Evolutionary conservation across 2,113 vertebrate species (phyloP).

Genomic region (Leucosticte australis): DNA sequence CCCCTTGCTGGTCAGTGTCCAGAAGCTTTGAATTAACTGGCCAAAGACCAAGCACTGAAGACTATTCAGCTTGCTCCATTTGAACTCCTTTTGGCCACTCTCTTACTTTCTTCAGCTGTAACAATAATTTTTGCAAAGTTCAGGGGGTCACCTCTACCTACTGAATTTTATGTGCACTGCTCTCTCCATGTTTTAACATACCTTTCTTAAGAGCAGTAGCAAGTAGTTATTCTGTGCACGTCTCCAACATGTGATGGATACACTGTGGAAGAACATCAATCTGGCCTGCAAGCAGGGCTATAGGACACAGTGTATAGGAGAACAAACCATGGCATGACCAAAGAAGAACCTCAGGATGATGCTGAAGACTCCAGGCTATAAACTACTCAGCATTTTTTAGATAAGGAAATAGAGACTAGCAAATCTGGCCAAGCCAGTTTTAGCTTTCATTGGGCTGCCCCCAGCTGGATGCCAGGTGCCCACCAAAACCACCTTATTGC

Average conservation of each 20-base stretch:
- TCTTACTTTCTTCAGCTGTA: neutral
- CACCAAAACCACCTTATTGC: rapidly evolving
- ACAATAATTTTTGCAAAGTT: neutral
- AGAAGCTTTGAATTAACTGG: neutral
- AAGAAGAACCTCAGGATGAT: neutral
- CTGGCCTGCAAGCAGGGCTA: neutral
- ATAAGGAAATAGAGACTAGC: neutral
- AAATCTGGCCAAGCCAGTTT: neutral
- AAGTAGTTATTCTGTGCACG: neutral
- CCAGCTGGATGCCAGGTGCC: neutral
- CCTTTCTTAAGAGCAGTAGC: neutral
- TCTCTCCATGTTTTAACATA: neutral
- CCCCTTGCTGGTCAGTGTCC: neutral
- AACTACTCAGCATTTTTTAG: neutral
- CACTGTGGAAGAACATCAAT: neutral
- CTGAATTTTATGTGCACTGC: neutral
- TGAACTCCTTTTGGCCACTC: neutral
- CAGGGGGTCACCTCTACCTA: neutral
- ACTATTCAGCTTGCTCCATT: neutral
- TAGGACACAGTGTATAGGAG: neutral
- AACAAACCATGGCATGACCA: neutral
- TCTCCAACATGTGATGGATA: neutral
- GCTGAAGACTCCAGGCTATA: neutral
- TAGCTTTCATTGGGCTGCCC: neutral
- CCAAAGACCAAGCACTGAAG: neutral